These are phyloP conservation scores for Cyphomyrus plagiostoma DNA, from an alignment of 2,113 vertebrate genomes.

Conservation along the genomic window DNA sequence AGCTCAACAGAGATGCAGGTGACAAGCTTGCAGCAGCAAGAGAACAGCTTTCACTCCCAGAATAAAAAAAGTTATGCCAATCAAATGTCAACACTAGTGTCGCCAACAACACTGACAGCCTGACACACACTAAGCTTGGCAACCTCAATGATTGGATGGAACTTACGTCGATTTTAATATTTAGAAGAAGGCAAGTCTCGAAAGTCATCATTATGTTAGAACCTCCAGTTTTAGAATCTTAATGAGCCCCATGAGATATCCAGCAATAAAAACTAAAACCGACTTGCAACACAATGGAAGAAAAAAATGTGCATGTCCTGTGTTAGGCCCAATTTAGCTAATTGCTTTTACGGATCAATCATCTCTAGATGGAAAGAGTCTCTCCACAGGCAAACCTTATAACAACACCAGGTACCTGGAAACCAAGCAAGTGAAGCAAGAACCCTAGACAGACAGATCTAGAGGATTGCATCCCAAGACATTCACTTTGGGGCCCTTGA, in stretches of 20 bases:
- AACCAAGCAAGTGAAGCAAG: neutral
- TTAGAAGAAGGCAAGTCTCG: neutral
- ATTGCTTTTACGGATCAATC: neutral
- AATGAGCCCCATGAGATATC: conserved; percentile 16
- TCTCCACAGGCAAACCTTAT: neutral
- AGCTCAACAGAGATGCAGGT: neutral
- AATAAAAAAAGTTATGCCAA: conserved; percentile 13
- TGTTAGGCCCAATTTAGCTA: neutral
- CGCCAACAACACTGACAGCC: neutral
- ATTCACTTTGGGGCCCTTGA: neutral
- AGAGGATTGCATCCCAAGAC: neutral
- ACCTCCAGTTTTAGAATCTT: conserved; percentile 21
- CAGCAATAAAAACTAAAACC: conserved; percentile 8
- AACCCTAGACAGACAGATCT: neutral
- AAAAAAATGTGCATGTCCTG: neutral
- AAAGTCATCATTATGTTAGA: conserved; percentile 15
- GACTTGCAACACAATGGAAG: neutral
- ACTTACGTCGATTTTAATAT: neutral
- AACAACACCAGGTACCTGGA: neutral
- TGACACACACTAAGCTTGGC: neutral
- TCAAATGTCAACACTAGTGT: conserved; percentile 1
- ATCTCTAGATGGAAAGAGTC: neutral
- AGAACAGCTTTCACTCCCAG: conserved; percentile 1
- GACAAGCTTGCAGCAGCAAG: neutral
- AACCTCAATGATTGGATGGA: neutral